A percentile compares a stretch with the other conserved stretches of the same genome.
These are phyloP conservation scores for Porites evermanni DNA, from an alignment of 92 coral and sea anemone species.

Conservation along the genomic window DNA sequence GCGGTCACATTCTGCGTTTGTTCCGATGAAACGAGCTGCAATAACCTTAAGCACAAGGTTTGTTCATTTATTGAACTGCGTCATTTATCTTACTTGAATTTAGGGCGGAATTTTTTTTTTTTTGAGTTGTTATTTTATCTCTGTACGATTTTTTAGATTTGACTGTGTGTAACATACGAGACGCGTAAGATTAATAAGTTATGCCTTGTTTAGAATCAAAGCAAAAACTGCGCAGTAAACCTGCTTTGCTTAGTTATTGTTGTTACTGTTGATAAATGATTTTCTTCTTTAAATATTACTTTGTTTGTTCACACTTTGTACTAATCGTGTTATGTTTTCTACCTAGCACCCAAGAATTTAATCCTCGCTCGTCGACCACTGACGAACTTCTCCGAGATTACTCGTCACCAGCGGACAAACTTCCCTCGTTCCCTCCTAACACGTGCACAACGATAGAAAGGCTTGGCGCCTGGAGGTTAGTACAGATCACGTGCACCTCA, in stretches of 20 bases:
- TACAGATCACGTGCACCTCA: conserved; percentile 1
- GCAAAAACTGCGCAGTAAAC: too few species aligned
- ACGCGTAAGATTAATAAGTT: too few species aligned
- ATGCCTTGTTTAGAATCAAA: too few species aligned
- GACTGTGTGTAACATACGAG: too few species aligned
- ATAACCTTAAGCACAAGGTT: conserved; percentile 69
- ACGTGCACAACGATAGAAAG: conserved; percentile 63
- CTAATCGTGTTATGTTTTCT: not conserved
- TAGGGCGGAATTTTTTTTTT: too few species aligned
- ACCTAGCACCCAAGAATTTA: conserved; percentile 30
- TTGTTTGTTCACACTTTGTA: not conserved
- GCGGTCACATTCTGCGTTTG: conserved; percentile 78
- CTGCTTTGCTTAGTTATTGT: too few species aligned
- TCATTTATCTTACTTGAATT: not conserved
- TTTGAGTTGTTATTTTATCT: not conserved
- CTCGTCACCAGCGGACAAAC: conserved; percentile 60
- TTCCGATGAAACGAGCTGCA: conserved; percentile 63
- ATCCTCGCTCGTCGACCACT: conserved; percentile 71
- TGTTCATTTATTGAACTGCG: not conserved
- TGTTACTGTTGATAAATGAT: too few species aligned
- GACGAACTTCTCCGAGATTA: conserved; percentile 85
- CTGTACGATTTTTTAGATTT: not conserved
- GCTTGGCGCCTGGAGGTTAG: conserved; percentile 62
- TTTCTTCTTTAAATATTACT: too few species aligned
- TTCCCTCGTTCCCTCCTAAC: conserved; percentile 56